Evolutionary conservation across 64 coral and sea anemone species (phyloP).

Genomic region (Trachythela sp.): DNA sequence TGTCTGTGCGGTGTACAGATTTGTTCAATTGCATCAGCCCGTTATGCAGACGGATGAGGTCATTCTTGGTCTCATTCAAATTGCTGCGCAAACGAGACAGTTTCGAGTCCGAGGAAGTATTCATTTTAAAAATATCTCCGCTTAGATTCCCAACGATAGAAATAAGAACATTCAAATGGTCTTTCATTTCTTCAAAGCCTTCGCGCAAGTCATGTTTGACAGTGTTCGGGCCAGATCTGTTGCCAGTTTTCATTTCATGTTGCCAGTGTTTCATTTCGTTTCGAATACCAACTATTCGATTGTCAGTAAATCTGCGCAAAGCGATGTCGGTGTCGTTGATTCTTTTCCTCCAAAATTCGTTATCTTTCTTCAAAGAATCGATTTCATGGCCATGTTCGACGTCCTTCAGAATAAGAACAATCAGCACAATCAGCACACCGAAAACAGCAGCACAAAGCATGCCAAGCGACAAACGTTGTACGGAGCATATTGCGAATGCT

Average conservation of each 20-base stretch:
- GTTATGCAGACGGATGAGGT: neutral
- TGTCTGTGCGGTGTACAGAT: neutral
- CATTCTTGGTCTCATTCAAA: neutral
- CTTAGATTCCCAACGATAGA: neutral
- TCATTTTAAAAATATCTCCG: neutral
- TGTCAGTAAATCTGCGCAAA: neutral
- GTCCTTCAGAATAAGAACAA: neutral
- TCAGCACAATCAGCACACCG: neutral
- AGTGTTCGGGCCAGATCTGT: neutral
- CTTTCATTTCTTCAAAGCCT: neutral
- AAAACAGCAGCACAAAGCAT: neutral
- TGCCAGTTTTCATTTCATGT: neutral
- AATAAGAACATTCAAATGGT: neutral
- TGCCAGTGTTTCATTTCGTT: neutral
- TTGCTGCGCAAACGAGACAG: neutral
- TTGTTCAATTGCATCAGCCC: neutral
- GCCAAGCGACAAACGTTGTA: too few species aligned
- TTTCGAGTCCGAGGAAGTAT: neutral
- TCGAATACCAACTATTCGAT: neutral
- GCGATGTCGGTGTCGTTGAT: neutral
- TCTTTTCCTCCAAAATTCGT: neutral
- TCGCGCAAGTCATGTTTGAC: neutral
- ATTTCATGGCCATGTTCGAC: neutral
- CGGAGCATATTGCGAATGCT: too few species aligned
- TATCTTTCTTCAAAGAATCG: neutral